Conservation (phyloP, 2,113 vertebrate species). For the Saiga tatarica region DNA sequence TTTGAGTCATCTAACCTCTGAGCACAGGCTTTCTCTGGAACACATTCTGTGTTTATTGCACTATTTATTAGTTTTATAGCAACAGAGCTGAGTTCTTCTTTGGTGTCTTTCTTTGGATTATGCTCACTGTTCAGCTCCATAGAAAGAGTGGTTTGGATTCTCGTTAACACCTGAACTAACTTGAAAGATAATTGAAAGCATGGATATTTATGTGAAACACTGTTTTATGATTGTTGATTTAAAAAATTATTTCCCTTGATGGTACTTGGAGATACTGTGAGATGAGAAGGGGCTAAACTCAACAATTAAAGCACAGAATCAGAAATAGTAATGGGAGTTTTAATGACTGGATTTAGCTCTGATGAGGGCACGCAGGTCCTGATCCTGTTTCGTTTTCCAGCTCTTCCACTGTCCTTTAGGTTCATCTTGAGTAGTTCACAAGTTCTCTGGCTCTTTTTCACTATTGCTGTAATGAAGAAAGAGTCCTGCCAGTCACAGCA, state of each 20-base stretch:
- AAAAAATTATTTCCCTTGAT: background rate
- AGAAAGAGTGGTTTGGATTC: background rate
- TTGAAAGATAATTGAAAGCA: background rate
- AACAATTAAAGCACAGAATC: background rate
- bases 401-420: background rate
- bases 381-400: background rate
- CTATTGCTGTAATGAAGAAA: background rate
- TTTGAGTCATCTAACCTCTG: background rate
- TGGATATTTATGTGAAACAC: background rate
- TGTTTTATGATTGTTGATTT: background rate
- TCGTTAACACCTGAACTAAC: slow-evolving; percentile 14
- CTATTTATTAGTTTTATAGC: slow-evolving; percentile 30
- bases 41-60: background rate
- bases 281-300: background rate
- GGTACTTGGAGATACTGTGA: background rate
- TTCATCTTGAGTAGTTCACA: background rate
- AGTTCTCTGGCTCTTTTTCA: background rate
- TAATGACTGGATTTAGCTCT: background rate
- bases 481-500: accelerated
- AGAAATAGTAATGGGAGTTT: background rate
- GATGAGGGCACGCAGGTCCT: background rate
- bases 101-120: background rate
- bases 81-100: background rate
- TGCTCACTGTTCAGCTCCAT: background rate
- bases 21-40: background rate